phyloP scores from a whole-genome alignment of 2,888 invertebrate species.

The Plagiodera versicolora region DNA sequence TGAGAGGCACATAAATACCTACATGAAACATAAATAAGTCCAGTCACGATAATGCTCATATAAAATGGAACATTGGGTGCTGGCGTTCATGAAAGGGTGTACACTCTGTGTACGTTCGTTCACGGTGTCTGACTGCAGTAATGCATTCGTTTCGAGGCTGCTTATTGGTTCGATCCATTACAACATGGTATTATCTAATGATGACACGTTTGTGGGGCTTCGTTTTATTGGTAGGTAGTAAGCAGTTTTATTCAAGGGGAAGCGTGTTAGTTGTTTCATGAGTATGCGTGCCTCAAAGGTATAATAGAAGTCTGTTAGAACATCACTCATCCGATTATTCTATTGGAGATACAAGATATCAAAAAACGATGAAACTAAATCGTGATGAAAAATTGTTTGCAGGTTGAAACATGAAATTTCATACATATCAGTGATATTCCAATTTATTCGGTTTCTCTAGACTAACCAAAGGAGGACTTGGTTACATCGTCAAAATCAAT shows the following conservation, averaged over 20 bases:
- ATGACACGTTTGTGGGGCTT: neutral
- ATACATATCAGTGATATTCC: no score
- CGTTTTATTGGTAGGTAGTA: neutral
- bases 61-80: conserved; percentile 14
- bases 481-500: no score
- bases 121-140: conserved; percentile 2
- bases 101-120: conserved; percentile 8
- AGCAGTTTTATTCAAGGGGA: neutral
- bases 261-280: no score
- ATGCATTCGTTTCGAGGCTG: conserved; percentile 1
- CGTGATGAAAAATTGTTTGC: no score
- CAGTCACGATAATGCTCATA: conserved; percentile 20
- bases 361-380: no score
- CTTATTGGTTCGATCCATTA: conserved; percentile 11
- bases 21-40: conserved; percentile 23
- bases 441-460: no score
- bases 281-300: no score
- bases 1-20: conserved; percentile 16
- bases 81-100: neutral
- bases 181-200: conserved; percentile 10
- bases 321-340: no score
- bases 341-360: no score
- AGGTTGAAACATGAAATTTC: no score
- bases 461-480: no score
- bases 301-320: no score